Conservation (phyloP, 1,140 invertebrate species). For the Drosophila lowei region DNA sequence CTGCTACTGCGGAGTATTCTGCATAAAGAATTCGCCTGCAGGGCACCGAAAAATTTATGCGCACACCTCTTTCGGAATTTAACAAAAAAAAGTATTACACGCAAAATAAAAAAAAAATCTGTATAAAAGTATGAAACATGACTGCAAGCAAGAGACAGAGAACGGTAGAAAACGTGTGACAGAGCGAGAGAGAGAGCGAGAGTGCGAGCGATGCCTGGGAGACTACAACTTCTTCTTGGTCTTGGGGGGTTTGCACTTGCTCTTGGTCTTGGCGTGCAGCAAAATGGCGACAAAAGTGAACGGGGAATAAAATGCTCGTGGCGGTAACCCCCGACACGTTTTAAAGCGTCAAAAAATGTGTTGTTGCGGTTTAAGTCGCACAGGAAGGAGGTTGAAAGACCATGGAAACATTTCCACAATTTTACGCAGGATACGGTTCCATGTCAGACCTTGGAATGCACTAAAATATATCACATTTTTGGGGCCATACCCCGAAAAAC, state of each 20-base stretch:
- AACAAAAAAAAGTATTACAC: conserved; percentile 32
- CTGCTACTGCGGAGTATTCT: conserved; percentile 40
- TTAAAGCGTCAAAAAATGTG: conserved; percentile 73
- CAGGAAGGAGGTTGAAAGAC: background rate
- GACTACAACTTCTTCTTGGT: conserved; percentile 32
- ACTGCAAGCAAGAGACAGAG: conserved; percentile 14
- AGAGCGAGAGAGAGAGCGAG: background rate
- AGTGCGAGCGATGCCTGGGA: conserved; percentile 4
- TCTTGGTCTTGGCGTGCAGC: conserved; percentile 42
- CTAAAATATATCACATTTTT: background rate
- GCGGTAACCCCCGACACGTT: conserved; percentile 49
- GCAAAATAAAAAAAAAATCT: conserved; percentile 25
- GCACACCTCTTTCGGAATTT: conserved; percentile 74
- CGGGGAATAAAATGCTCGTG: conserved; percentile 31
- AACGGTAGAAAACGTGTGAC: background rate
- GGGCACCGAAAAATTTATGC: conserved; percentile 72
- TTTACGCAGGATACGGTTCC: conserved; percentile 19
- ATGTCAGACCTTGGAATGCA: background rate
- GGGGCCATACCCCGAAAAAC: background rate
- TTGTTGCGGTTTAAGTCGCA: conserved; percentile 38
- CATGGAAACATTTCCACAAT: conserved; percentile 46
- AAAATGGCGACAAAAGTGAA: conserved; percentile 65
- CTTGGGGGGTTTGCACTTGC: conserved; percentile 6
- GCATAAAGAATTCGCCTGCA: conserved; percentile 67
- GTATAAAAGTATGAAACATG: conserved; percentile 53